Evolutionary conservation across 2,888 invertebrate species (phyloP), one percentile per base, ranked within the genome.

Genomic region (Alsophila aescularia): DNA sequence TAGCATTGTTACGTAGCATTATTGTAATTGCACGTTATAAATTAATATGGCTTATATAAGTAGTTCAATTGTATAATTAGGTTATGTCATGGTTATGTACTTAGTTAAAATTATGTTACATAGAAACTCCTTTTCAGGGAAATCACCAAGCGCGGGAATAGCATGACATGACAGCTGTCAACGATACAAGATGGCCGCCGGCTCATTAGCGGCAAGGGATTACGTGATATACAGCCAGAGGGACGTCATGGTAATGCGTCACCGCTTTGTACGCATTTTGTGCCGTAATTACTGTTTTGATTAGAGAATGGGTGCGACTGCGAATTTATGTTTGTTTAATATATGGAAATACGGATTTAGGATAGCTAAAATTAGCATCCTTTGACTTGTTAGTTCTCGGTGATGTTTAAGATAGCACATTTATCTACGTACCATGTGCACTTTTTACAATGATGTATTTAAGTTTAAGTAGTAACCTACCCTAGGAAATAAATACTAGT

Each of bases 271-370:
- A 12, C 36, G 55, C 52, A 24, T 24, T 58, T 56, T 58, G 49
- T 53, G 44, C 37, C 35, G 10, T 59, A 57, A 62, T 62, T 62
- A 59, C 60, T 43, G 42, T 62, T 60, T 62, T 58, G 59, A 59
- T 62, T 47, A 59, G 37, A 45, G 18, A 31, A 24, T 52, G 10
- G 15, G 27, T 34, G 40, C 31, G 41, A 42, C 10, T 13, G 32
- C 13, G 12, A 7, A 13, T 29, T 5, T 29, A 42, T 37, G 42
- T 56, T 45, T 39, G 36, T 50, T 8, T 18, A 1, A 24, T 29
- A 6, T 2, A n/a, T 29, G 29, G 24, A 35, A 35, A 49, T 40
- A 14, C 1, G 41, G 16, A 42, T 42, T 50, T 34, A 29, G 21
- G 6, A n/a, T n/a, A 36, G 14, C 7, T 15, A 13, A 41, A 15